Evolutionary conservation across 2,888 invertebrate species (phyloP), one percentile per base, ranked within the genome.

Genomic region (Dryocosmus kuriphilus): DNA sequence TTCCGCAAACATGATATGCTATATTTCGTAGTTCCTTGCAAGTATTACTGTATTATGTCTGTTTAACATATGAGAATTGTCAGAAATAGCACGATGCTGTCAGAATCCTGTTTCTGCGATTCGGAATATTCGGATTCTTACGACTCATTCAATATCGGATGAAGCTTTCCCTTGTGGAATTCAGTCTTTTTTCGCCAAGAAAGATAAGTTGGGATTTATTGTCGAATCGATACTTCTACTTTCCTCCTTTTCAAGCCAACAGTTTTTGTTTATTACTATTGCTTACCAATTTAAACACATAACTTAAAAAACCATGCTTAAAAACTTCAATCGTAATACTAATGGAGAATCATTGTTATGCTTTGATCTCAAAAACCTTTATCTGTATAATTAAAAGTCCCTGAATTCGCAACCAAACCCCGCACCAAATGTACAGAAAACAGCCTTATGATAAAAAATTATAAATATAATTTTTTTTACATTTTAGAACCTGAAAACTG

Each of bases 1-100:
- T 51, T 71, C 30, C 11, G 71, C 71, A 71, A 71, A 71, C 71
- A 55, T 71, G 32, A 32, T n/a, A 51, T 71, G 51, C 41, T 30
- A 30, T 30, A 71, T 71, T 71, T 71, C 30, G n/a, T 7, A 71
- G 30, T 55, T 55, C 11, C 51, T 30, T 71, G 51, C 51, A 32
- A 55, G 51, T 71, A 71, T 46, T 27, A 30, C 11, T 27, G 22
- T 55, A 71, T 71, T 67, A 7, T 71, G 46, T 32, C n/a, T 71
- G 51, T 71, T 71, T 71, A 51, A 51, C 51, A 71, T 51, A 32
- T 71, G 51, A 51, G 32, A 41, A 41, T 30, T 51, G 46, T 71
- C 51, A 30, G 71, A 71, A 51, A 55, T 71, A 71, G 51, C 30
- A 46, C 7, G n/a, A 27, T 46, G 51, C 51, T 51, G 30, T 71